phyloP scores from a whole-genome alignment of 1,140 invertebrate species.

The Bombus difficillimus region DNA sequence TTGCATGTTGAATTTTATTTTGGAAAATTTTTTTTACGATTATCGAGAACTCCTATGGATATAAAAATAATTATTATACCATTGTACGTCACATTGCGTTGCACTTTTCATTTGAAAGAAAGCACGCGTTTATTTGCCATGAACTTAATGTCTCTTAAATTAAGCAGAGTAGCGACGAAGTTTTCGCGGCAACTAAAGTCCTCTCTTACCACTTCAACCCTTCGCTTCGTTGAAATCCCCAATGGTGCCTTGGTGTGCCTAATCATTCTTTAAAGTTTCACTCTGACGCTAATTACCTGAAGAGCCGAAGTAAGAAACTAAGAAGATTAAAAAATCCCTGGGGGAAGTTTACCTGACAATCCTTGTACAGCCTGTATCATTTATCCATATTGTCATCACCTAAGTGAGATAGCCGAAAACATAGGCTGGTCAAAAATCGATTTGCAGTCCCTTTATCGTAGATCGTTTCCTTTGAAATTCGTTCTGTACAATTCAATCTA shows the following conservation, averaged over 20 bases:
- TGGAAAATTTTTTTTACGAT: background rate
- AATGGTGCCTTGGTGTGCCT: conserved; percentile 45
- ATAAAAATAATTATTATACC: background rate
- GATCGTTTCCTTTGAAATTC: background rate
- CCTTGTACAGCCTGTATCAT: conserved; percentile 29
- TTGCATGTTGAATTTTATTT: too few species aligned
- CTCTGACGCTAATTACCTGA: conserved; percentile 70
- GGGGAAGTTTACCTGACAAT: conserved; percentile 25
- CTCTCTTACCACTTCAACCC: conserved; percentile 43
- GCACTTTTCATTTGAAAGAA: background rate
- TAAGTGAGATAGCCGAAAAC: conserved; percentile 32
- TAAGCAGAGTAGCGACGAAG: conserved; percentile 30
- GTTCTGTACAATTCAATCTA: background rate
- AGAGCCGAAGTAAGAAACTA: conserved; percentile 51
- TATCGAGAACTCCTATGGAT: background rate
- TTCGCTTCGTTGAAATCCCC: conserved; percentile 59
- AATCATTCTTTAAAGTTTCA: conserved; percentile 74
- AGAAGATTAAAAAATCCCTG: conserved; percentile 67
- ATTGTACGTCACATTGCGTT: too few species aligned
- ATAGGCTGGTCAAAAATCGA: background rate
- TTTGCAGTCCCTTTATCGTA: background rate
- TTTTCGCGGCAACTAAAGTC: conserved; percentile 12
- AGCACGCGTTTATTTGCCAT: background rate
- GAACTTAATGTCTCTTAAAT: conserved; percentile 35
- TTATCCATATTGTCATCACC: conserved; percentile 18